Percentiles rank a stretch among this genome's conserved stretches.
phyloP scores from a whole-genome alignment of 1,140 invertebrate species.

The Chrysopa pallens region DNA sequence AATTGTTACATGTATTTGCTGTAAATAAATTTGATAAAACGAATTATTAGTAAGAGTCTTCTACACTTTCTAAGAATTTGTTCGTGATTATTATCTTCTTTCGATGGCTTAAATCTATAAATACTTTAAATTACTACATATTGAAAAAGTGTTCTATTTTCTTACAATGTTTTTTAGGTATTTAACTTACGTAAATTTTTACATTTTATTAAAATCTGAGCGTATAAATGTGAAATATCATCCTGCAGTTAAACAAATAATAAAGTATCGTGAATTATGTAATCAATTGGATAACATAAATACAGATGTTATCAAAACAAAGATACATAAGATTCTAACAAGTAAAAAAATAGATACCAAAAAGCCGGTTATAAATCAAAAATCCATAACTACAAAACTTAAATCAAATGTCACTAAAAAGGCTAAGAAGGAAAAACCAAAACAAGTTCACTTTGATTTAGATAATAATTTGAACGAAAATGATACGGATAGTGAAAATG shows the following conservation, averaged over 20 bases:
- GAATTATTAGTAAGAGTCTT: too few species aligned
- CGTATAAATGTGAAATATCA: constrained; percentile 51
- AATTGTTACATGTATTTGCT: too few species aligned
- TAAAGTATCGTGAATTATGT: constrained; percentile 59
- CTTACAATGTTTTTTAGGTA: constrained; percentile 56
- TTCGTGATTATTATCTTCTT: too few species aligned
- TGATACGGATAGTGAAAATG: constrained; percentile 16
- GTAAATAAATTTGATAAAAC: too few species aligned
- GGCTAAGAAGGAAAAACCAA: constrained; percentile 5
- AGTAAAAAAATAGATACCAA: constrained; percentile 4
- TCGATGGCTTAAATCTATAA: too few species aligned
- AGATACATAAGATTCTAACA: constrained; percentile 30
- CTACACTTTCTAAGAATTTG: too few species aligned
- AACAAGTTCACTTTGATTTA: constrained; percentile 5
- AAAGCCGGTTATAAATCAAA: constrained; percentile 3
- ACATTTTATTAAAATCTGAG: constrained; percentile 64
- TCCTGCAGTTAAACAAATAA: constrained; percentile 67
- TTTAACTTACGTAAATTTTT: constrained; percentile 71
- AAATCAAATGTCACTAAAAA: constrained; percentile 4
- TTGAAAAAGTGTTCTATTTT: too few species aligned
- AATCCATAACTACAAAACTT: constrained; percentile 2
- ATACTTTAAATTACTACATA: too few species aligned
- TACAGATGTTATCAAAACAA: constrained; percentile 38
- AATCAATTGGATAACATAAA: constrained; percentile 51
- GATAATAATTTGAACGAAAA: constrained; percentile 16